Evolutionary conservation across 2,113 vertebrate genomes (phyloP), one percentile per base, ranked within the genome.

Genomic region (Tapirus terrestris): DNA sequence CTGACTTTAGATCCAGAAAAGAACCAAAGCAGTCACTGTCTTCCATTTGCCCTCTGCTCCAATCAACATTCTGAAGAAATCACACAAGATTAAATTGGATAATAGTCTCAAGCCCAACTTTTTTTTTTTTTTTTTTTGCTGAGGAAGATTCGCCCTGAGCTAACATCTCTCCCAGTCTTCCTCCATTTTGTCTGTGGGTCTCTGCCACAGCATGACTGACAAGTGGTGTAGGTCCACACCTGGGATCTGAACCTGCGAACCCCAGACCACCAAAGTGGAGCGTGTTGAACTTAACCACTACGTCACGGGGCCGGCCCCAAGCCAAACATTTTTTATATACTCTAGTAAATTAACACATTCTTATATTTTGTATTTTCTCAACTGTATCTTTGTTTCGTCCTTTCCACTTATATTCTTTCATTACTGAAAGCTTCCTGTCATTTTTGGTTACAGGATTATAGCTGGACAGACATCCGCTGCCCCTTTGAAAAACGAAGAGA

Each of bases 401-500:
- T 76, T 88, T 95, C 63, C 25, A 23, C 2, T 73, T 85, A 11
- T 63, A 61, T 68, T 91, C 93, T 88, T 73, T 23, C 13, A 13
- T 97, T 94, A 91, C 82, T 89, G 36, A 95, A 70, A 85, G n/a
- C 45, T 84, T 73, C 39, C 68, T 90, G 10, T 88, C n/a, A 82
- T 97, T 97, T 98, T 92, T 95, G 98, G 91, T 98, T 98, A 97
- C 98, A 99, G 99, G 99, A 99, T 98, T 99, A 99, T 97, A 99
- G 99, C 98, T 99, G 99, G 99, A 99, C 99, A 94, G 99, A 99
- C 97, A 99, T 99, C 97, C 99, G 99, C 97, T 99, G 99, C 98
- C 99, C 99, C 84, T 99, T 99, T 98, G 99, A 99, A 99, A 99
- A 99, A 98, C 99, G 99, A 31, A 99, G 99, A 88, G 99, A 99